These are phyloP conservation scores for Enteromius trimaculatus DNA, from an alignment of 2,797 vertebrate species.

Conservation along the genomic window DNA sequence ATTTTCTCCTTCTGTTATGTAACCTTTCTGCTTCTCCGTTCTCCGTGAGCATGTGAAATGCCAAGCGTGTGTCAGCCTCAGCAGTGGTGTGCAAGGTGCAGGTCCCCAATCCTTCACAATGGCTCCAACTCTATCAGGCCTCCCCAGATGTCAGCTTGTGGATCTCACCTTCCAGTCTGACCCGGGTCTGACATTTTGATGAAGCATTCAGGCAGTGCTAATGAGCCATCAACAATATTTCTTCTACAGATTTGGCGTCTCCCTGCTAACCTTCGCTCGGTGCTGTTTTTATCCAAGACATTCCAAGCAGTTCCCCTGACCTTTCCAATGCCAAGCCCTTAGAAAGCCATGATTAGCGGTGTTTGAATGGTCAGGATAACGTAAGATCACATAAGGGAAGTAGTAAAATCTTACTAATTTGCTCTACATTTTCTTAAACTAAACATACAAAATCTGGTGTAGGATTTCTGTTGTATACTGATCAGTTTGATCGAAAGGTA, in stretches of 20 bases:
- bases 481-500: too few species aligned
- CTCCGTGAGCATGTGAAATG: slow-evolving; percentile 46
- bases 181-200: slow-evolving; percentile 64
- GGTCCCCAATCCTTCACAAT: slow-evolving; percentile 58
- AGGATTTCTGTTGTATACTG: too few species aligned
- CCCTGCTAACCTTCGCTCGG: slow-evolving; percentile 40
- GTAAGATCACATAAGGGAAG: neutral
- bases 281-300: slow-evolving; percentile 45
- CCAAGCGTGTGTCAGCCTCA: slow-evolving; percentile 18
- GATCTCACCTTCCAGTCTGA: slow-evolving; percentile 54
- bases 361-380: slow-evolving; percentile 5
- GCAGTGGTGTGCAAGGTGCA: slow-evolving; percentile 43
- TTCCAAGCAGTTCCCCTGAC: slow-evolving; percentile 61
- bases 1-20: slow-evolving; percentile 58
- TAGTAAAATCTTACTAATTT: neutral
- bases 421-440: neutral
- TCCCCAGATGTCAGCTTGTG: slow-evolving; percentile 50
- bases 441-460: too few species aligned
- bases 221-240: slow-evolving; percentile 63
- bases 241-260: slow-evolving; percentile 56
- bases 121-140: slow-evolving; percentile 56
- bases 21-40: slow-evolving; percentile 45
- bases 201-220: slow-evolving; percentile 55
- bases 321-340: slow-evolving; percentile 55
- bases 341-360: neutral